Evolutionary conservation across 2,113 vertebrate genomes (phyloP).

Genomic region (Tor tambroides): DNA sequence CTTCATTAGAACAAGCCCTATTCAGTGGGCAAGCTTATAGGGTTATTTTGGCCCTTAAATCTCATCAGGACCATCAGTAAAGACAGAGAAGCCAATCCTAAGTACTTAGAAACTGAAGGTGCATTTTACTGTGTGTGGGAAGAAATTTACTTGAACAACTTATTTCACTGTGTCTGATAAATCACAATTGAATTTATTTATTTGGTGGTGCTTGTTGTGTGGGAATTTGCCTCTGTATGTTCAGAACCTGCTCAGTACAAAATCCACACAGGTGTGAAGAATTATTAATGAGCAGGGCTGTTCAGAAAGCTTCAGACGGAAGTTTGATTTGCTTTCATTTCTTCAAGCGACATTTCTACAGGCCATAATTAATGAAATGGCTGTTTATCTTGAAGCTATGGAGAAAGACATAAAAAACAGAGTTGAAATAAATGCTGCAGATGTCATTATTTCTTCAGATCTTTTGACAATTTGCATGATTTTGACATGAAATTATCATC

Average conservation of each 20-base stretch:
- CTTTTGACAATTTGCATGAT: not conserved
- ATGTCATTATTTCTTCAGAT: not conserved
- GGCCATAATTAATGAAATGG: not conserved
- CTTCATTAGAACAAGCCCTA: not conserved
- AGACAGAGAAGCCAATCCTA: not conserved
- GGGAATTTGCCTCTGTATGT: not conserved
- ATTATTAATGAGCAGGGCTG: not conserved
- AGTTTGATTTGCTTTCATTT: constrained; percentile 22
- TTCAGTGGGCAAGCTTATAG: not conserved
- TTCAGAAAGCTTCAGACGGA: not conserved
- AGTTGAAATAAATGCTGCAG: not conserved
- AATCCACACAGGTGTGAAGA: not conserved
- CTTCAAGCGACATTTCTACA: not conserved
- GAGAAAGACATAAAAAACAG: not conserved
- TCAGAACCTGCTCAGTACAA: not conserved
- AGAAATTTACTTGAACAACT: not conserved
- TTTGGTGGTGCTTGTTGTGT: not conserved
- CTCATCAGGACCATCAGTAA: not conserved
- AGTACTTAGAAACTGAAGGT: not conserved
- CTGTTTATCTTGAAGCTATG: constrained; percentile 12
- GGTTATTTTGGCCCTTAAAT: not conserved
- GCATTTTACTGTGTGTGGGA: too few relatives aligned
- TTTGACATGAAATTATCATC: too few relatives aligned
- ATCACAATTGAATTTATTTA: not conserved
- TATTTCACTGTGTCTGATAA: not conserved